Conservation (phyloP, 2,888 invertebrate genomes). For the Terebella lapidaria region DNA sequence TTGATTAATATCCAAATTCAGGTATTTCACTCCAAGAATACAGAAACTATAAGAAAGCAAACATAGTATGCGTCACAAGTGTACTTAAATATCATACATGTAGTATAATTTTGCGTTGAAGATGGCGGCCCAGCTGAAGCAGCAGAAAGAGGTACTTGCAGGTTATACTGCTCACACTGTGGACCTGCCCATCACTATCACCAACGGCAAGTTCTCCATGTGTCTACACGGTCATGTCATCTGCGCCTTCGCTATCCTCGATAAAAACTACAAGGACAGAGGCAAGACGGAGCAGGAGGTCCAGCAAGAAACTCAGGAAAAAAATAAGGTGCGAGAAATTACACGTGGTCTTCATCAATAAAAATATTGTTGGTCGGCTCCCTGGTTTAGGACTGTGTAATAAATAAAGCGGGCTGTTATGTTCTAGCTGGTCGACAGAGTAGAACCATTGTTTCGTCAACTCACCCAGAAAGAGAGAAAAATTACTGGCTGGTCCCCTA, state of each 20-base stretch:
- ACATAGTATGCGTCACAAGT: no score
- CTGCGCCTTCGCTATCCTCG: not conserved
- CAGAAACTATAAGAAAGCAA: no score
- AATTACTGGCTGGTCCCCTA: conserved; percentile 38
- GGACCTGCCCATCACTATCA: conserved; percentile 8
- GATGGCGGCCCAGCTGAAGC: not conserved
- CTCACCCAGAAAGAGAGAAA: conserved; percentile 29
- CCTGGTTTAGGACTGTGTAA: conserved; percentile 23
- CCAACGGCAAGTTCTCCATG: not conserved
- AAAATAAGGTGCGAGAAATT: not conserved
- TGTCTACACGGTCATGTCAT: not conserved
- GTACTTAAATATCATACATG: no score
- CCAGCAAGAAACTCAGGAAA: not conserved
- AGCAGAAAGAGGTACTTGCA: not conserved
- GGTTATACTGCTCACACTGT: conserved; percentile 5
- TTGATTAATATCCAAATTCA: no score
- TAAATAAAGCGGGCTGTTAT: no score
- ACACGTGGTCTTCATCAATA: no score
- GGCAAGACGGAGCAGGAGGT: not conserved
- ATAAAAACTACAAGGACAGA: not conserved
- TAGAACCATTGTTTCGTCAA: conserved; percentile 22
- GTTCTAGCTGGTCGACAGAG: conserved; percentile 18
- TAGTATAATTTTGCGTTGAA: no score
- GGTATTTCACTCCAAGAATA: no score
- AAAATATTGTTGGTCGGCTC: not conserved